Base-by-base conservation (phyloP, 1,140 invertebrate genomes). In the Camponotus vicinus region DNA sequence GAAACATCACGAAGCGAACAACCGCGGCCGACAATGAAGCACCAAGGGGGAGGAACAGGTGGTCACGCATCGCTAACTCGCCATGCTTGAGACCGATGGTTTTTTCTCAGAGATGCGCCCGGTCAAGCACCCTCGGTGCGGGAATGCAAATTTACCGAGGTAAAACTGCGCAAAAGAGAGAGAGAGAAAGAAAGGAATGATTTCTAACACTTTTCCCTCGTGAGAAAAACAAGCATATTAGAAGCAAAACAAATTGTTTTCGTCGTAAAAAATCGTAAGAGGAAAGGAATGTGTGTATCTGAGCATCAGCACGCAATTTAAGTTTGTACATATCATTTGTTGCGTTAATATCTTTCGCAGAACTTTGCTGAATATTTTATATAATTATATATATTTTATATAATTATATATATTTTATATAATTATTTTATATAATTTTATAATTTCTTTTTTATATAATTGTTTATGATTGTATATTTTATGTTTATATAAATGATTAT, bases 51-150 rank as follows among this genome's bases (percentile, higher is more conserved):
- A 52, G 52, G 71, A 89, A 86, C 88, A 88, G 84, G 88, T 89
- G 89, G 88, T 78, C 77, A 89, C 73, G 85, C 86, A 63, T 37
- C 85, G 88, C 80, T 83, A 71, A 89, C 61, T 52, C 70, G 63
- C 69, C 21, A 15, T 37, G 34, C 55, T 82, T 45, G 37, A 82
- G 52, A 71, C 78, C 13, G 49, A 70, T 69, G 61, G n/a, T 40
- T 27, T 57, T 83, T 49, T 61, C 42, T 49, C 57, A 75, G 52
- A 57, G 52, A 57, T 63, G 7, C 15, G 67, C 55, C 9, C 79
- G 78, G 78, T 82, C 52, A 59, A 82, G 37, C 61, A 71, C 78
- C 69, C 82, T 37, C 49, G 15, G 49, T 32, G n/a, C 49, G 11
- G 15, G 55, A 75, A 75, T 76, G 78, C 42, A 70, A 80, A 80